A percentile compares a stretch with the other conserved stretches of the same genome.
phyloP scores from a whole-genome alignment of 2,888 invertebrate genomes.

The Congeria kusceri region DNA sequence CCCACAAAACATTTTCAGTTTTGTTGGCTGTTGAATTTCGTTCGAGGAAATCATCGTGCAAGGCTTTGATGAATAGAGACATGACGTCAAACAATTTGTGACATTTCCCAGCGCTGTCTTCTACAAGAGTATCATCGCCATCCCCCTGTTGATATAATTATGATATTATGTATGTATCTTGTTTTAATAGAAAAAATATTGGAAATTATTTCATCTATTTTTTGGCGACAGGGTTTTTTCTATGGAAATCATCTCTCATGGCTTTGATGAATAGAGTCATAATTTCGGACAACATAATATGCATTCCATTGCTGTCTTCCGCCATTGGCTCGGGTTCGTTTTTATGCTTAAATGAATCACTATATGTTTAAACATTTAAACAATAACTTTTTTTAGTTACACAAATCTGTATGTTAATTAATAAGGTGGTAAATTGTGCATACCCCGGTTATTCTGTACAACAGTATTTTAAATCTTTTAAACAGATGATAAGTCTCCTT shows the following conservation, averaged over 20 bases:
- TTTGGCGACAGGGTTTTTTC: not conserved
- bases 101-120: constrained; percentile 18
- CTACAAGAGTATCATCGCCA: no score
- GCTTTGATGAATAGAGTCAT: constrained; percentile 34
- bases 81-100: constrained; percentile 36
- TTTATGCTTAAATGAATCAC: no score
- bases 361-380: no score
- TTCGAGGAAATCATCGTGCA: constrained; percentile 12
- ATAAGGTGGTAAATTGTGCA: not conserved
- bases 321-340: not conserved
- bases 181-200: no score
- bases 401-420: no score
- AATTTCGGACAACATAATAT: not conserved
- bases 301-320: constrained; percentile 6
- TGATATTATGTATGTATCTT: no score
- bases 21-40: not conserved
- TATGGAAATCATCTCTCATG: constrained; percentile 15
- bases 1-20: constrained; percentile 20
- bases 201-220: no score
- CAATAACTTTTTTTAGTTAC: no score
- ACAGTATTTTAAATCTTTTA: not conserved
- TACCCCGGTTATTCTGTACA: not conserved
- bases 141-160: no score
- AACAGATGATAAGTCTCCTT: not conserved
- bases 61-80: constrained; percentile 43